Evolutionary conservation across 2,113 vertebrate genomes (phyloP), one percentile per base, ranked within the genome.

Genomic region (Cochlearius cochlearius): DNA sequence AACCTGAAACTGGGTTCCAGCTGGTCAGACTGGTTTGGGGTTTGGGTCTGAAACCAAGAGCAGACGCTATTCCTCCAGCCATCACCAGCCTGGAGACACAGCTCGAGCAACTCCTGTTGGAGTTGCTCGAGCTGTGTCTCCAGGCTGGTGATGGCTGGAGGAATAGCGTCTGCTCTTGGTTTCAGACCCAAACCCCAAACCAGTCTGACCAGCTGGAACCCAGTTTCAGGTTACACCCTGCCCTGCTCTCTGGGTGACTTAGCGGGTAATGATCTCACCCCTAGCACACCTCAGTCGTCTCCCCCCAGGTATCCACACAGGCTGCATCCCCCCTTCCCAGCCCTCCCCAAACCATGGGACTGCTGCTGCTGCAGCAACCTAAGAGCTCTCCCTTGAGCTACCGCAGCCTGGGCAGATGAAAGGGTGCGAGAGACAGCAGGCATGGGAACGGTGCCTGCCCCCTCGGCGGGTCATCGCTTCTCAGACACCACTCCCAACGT

Each of bases 151-250:
- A 43, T 43, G 41, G 41, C 41, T 43, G 41, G 86, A 95, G 87
- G 68, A 64, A 23, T 0, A 43, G 58, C 34, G 64, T 75, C 82
- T 94, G 88, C 30, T 36, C 64, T 84, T 92, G 66, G 78, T 96
- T 97, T 97, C 96, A 96, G 94, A 91, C 55, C 68, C 58, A 64
- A 92, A 79, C 47, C 62, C 63, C 77, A 94, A 96, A 97, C 92
- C 91, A 87, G 96, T 97, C 88, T 92, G 91, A 95, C 94, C 91
- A 97, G 95, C 53, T 85, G 91, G 91, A 93, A 20, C 75, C 39
- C 64, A 95, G 97, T 96, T 97, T 97, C 95, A 96, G 93, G 96
- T 83, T 90, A 94, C 92, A 88, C 96, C 96, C 95, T 88, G 84
- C 66, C 87, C 86, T 85, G 66, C 76, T 97, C 79, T 89, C 90